Percentiles rank a stretch among this genome's conserved stretches.
Conservation (phyloP, 1,140 invertebrate species). For the Macrocentrus cingulum region DNA sequence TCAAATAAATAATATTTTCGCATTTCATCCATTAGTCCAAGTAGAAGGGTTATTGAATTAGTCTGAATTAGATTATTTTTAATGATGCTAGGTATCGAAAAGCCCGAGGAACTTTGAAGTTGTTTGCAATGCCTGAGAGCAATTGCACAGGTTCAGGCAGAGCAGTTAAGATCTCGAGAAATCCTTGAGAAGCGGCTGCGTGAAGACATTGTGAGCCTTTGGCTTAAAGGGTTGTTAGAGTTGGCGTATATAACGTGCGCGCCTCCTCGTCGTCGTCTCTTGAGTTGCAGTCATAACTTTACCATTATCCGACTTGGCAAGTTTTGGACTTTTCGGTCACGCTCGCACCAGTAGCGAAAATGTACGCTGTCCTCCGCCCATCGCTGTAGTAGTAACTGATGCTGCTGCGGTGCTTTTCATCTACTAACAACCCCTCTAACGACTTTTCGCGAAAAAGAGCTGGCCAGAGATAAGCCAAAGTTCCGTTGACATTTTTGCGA, state of each 20-base stretch:
- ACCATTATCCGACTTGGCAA: slow-evolving; percentile 47
- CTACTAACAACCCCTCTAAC: slow-evolving; percentile 11
- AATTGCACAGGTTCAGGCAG: neutral
- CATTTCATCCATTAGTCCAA: no score
- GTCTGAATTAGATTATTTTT: no score
- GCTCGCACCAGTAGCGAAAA: slow-evolving; percentile 5
- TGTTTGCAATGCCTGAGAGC: no score
- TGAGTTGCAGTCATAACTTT: slow-evolving; percentile 41
- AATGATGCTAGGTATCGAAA: no score
- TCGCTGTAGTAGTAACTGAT: slow-evolving; percentile 13
- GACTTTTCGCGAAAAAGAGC: slow-evolving; percentile 20
- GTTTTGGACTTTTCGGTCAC: slow-evolving; percentile 31
- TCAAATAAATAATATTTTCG: no score
- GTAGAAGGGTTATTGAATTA: no score
- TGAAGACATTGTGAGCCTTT: slow-evolving; percentile 10
- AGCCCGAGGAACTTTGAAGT: no score
- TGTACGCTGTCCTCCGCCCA: neutral
- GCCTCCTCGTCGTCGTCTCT: neutral
- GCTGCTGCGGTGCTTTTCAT: neutral
- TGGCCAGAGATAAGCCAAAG: slow-evolving; percentile 32
- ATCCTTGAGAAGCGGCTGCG: slow-evolving; percentile 16
- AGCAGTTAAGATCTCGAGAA: neutral
- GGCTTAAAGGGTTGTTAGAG: slow-evolving; percentile 41
- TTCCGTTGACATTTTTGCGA: slow-evolving; percentile 35
- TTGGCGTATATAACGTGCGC: slow-evolving; percentile 31